Evolutionary conservation across 2,797 vertebrate species (phyloP).

Genomic region (Myotis pilosus): DNA sequence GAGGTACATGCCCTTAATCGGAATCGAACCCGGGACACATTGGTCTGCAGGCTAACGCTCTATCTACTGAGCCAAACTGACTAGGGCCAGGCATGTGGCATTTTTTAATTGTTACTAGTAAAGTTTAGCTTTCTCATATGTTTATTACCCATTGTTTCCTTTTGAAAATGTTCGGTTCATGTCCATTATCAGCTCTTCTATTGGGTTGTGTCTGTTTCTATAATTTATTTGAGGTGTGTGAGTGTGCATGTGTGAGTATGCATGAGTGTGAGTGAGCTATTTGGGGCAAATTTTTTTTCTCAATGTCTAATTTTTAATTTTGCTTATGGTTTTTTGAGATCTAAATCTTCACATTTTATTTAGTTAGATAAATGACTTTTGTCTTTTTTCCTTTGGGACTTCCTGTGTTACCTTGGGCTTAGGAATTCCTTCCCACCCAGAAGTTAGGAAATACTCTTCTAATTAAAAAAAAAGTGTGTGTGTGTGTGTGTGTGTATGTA

Average conservation of each 20-base stretch:
- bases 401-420: not conserved
- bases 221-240: not conserved
- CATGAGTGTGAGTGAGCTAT: not conserved
- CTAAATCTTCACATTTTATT: not conserved
- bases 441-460: slow-evolving; percentile 10
- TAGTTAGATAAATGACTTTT: not conserved
- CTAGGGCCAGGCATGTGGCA: not conserved
- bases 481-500: too few species aligned
- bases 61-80: too few species aligned
- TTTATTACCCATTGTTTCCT: not conserved
- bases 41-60: too few species aligned
- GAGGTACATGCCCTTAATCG: too few species aligned
- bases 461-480: not conserved
- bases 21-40: too few species aligned
- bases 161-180: not conserved
- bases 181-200: not conserved
- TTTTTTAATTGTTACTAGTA: not conserved
- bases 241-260: not conserved
- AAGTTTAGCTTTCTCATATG: not conserved
- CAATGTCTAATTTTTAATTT: not conserved
- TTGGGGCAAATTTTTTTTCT: not conserved
- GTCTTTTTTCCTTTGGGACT: not conserved
- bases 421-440: slow-evolving; percentile 20
- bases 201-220: not conserved
- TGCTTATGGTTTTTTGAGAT: not conserved